Conservation (phyloP, 2,797 vertebrate genomes). For the Corythornis leucogaster region DNA sequence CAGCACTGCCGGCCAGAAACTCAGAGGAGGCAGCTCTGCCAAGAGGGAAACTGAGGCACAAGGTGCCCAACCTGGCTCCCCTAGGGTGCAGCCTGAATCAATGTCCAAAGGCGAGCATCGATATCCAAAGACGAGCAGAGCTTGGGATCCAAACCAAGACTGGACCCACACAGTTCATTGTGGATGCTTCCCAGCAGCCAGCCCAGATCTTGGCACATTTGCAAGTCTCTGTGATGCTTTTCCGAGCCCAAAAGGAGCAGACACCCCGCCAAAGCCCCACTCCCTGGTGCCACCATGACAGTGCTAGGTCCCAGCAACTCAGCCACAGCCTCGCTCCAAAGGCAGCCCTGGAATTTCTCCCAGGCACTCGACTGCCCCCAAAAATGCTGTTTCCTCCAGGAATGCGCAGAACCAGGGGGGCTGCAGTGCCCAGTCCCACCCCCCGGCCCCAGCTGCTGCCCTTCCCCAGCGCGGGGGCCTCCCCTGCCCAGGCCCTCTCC, state of each 20-base stretch:
- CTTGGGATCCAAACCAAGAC: not conserved
- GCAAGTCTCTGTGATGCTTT: not conserved
- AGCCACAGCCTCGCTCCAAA: not conserved
- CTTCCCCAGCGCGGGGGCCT: constrained; percentile 63
- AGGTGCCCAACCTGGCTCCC: not conserved
- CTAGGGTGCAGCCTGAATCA: accelerated
- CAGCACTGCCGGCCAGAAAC: not conserved
- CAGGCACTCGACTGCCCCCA: constrained; percentile 49
- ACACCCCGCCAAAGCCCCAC: accelerated
- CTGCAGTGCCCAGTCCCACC: not conserved
- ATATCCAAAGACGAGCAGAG: not conserved
- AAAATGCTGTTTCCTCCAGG: constrained; percentile 75
- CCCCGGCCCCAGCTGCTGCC: constrained; percentile 52
- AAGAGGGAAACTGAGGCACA: not conserved
- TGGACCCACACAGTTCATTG: not conserved
- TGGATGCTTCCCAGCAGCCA: not conserved
- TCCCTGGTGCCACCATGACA: accelerated
- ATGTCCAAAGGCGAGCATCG: accelerated
- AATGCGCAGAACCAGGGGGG: constrained; percentile 68
- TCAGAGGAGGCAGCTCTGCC: not conserved
- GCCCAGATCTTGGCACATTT: not conserved
- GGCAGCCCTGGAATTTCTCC: constrained; percentile 59
- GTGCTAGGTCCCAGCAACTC: not conserved
- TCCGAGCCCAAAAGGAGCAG: not conserved
- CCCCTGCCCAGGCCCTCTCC: constrained; percentile 56